Percentiles rank a stretch among this genome's conserved stretches.
Conservation (phyloP, 2,113 vertebrate species). For the Lepidothrix coronata region DNA sequence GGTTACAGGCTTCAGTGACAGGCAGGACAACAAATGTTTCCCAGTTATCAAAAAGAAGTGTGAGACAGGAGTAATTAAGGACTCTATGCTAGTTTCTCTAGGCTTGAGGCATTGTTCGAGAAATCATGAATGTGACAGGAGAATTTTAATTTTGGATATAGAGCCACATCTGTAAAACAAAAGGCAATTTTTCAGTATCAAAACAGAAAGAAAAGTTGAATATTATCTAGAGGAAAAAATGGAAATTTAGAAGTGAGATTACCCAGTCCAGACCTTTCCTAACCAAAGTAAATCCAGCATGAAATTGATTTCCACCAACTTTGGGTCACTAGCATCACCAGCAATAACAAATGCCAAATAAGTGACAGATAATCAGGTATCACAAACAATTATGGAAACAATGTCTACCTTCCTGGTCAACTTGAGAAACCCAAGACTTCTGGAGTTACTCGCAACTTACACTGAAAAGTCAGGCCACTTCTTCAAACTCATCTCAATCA, state of each 20-base stretch:
- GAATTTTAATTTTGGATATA: background rate
- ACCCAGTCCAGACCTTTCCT: background rate
- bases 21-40: background rate
- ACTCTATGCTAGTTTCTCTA: background rate
- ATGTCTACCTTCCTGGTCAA: background rate
- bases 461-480: background rate
- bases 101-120: background rate
- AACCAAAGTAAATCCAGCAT: background rate
- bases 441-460: background rate
- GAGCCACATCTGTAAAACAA: background rate
- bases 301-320: background rate
- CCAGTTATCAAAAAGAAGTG: background rate
- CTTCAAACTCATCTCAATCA: background rate
- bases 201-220: background rate
- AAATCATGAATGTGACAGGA: background rate
- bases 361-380: background rate
- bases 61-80: constrained; percentile 25
- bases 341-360: background rate
- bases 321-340: background rate
- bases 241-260: background rate
- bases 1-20: background rate
- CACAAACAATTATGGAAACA: background rate
- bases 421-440: background rate
- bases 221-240: background rate
- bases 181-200: background rate